Base-by-base conservation (phyloP, 2,113 vertebrate genomes). In the Amphiprion ocellaris region DNA sequence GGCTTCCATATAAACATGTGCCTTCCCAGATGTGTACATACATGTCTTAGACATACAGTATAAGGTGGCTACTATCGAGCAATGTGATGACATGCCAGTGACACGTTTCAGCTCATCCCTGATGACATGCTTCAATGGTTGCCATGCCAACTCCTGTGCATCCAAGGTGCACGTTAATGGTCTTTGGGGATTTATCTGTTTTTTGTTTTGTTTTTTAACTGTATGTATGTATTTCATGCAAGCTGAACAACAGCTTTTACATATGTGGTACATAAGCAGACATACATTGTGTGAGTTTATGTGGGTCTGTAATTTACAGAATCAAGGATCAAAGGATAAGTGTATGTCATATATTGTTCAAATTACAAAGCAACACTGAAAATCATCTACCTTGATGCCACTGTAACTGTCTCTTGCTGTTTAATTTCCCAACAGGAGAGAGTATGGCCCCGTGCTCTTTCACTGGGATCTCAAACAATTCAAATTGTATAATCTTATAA, bases 121-220 rank as follows among this genome's bases (percentile, higher is more conserved):
- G n/a, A 41, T 54, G 62, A 11, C 69, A 24, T 63, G 60, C 50
- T 62, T 52, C 10, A 14, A 24, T 78, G 52, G 76, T 83, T 83
- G 67, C 16, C 67, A 72, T 79, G 59, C 56, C 67, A 70, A 61
- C 68, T 24, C 15, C 41, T 56, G 23, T 69, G 28, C 39, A 55
- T 41, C 58, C 10, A 33, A 71, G 26, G 66, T 59, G 33, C 23
- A 67, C 64, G 15, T 44, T 63, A 52, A 49, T 39, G 28, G 44
- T 79, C 21, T 63, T 71, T 55, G 8, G 33, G 37, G 21, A 14
- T 53, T 60, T 63, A 4, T 37, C 10, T 10, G 17, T 26, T 50
- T 28, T 33, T 26, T 26, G 2, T 26, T 26, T 26, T 26, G 26
- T 1, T 26, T 26, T 26, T 26, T 62, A 4, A n/a, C n/a, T 61